Conservation (phyloP, 2,113 vertebrate species). For the Oryzias javanicus region DNA sequence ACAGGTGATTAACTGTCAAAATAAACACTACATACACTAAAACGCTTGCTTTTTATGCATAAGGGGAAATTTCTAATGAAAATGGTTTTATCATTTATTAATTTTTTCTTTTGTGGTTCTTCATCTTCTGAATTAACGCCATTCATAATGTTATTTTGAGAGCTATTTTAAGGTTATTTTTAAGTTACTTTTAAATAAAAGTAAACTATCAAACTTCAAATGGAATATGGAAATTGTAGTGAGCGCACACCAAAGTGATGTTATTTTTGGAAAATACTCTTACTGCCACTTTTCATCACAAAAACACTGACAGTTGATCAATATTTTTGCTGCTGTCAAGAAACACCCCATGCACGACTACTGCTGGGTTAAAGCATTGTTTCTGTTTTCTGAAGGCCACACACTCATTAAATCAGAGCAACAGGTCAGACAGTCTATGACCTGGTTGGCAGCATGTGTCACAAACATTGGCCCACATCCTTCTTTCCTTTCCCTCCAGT, state of each 20-base stretch:
- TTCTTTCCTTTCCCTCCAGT: conserved; percentile 20
- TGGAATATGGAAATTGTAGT: too few species aligned
- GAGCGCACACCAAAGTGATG: too few species aligned
- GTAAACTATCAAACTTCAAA: too few species aligned
- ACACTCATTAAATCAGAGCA: conserved; percentile 34
- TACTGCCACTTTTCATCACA: conserved; percentile 19
- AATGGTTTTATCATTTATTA: conserved; percentile 13
- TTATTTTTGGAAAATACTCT: conserved; percentile 1
- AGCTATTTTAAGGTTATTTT: too few species aligned
- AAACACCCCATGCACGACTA: conserved; percentile 25
- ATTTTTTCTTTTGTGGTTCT: conserved; percentile 3
- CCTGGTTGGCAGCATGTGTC: conserved; percentile 23
- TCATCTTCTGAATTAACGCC: background rate
- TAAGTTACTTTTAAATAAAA: too few species aligned
- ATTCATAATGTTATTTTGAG: too few species aligned
- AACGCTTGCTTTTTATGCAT: background rate
- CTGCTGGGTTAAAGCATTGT: conserved; percentile 22
- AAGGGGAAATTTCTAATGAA: background rate
- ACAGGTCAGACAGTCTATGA: conserved; percentile 20
- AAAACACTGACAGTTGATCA: conserved; percentile 27
- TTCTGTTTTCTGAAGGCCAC: conserved; percentile 12
- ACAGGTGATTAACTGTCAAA: conserved; percentile 1
- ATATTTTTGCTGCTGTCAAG: conserved; percentile 15
- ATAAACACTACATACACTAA: conserved; percentile 5
- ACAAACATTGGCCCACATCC: conserved; percentile 8